Conservation (phyloP, 2,888 invertebrate genomes). For the Hesperia comma region DNA sequence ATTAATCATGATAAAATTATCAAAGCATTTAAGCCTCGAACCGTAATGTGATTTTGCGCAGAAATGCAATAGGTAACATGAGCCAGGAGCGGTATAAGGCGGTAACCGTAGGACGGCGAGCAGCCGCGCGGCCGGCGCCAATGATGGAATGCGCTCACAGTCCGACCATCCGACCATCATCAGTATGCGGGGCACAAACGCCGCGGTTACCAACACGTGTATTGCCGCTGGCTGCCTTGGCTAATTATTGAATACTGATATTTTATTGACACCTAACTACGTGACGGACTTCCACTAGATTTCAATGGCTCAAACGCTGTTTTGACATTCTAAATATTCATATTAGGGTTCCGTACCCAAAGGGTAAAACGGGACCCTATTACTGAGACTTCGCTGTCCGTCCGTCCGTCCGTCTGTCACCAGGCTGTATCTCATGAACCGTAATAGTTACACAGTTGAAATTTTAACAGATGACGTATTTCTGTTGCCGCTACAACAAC, state of each 20-base stretch:
- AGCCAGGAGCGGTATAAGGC: conserved; percentile 11
- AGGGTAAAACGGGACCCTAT: too few species aligned
- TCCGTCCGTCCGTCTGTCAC: too few species aligned
- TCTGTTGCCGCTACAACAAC: too few species aligned
- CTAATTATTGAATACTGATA: conserved; percentile 67
- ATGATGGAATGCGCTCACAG: conserved; percentile 71
- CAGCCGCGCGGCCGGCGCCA: conserved; percentile 37
- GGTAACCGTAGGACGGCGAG: conserved; percentile 17
- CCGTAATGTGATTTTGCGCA: conserved; percentile 6
- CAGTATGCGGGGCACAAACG: conserved; percentile 71
- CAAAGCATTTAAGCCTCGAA: not conserved
- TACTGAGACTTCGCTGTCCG: too few species aligned
- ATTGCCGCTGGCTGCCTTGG: conserved; percentile 63
- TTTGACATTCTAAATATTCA: conserved; percentile 12
- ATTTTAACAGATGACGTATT: too few species aligned
- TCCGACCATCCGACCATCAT: conserved; percentile 54
- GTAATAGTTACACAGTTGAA: too few species aligned
- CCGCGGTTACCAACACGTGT: conserved; percentile 71
- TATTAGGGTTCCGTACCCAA: too few species aligned
- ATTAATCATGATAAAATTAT: not conserved
- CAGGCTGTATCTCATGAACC: too few species aligned
- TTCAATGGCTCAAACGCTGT: not conserved
- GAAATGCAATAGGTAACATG: conserved; percentile 16
- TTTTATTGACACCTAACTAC: conserved; percentile 54
- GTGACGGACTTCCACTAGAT: conserved; percentile 47